phyloP scores from a whole-genome alignment of 2,888 invertebrate species.

The Lacanobia oleracea region DNA sequence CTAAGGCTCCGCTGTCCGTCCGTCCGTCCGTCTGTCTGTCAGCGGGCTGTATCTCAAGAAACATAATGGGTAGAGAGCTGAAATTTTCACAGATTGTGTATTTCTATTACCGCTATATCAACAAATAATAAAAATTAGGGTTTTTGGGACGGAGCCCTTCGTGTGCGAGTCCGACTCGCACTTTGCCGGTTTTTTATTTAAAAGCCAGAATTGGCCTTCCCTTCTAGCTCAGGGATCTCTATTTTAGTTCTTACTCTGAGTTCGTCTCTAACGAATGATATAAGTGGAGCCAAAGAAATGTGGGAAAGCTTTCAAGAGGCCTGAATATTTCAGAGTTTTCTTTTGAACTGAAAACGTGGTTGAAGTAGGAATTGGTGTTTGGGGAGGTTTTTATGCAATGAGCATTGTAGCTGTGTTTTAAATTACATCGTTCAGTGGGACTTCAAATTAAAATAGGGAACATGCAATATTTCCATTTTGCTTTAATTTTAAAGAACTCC shows the following conservation, averaged over 20 bases:
- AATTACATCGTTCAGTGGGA: not conserved
- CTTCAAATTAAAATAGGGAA: not conserved
- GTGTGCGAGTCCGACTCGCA: not conserved
- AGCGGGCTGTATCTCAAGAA: too few relatives aligned
- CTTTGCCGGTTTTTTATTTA: too few relatives aligned
- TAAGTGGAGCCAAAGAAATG: slow-evolving; percentile 40
- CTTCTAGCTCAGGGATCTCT: not conserved
- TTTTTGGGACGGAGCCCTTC: too few relatives aligned
- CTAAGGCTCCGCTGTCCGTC: too few relatives aligned
- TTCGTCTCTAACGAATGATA: slow-evolving; percentile 51
- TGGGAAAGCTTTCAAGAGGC: slow-evolving; percentile 32
- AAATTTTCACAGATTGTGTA: too few relatives aligned
- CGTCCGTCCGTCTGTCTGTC: too few relatives aligned
- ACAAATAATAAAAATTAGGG: too few relatives aligned
- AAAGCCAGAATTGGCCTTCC: too few relatives aligned
- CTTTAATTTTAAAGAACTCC: too few relatives aligned
- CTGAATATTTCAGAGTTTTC: slow-evolving; percentile 46
- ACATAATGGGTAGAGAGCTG: too few relatives aligned
- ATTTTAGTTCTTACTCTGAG: not conserved
- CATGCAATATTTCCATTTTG: too few relatives aligned
- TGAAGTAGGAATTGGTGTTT: slow-evolving; percentile 22
- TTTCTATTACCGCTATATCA: too few relatives aligned
- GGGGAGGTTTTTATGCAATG: slow-evolving; percentile 10
- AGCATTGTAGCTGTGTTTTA: not conserved
- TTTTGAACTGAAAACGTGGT: slow-evolving; percentile 36